Percentiles rank a stretch among this genome's conserved stretches.
phyloP scores from a whole-genome alignment of 2,888 invertebrate species.

The Deilephila porcellus region DNA sequence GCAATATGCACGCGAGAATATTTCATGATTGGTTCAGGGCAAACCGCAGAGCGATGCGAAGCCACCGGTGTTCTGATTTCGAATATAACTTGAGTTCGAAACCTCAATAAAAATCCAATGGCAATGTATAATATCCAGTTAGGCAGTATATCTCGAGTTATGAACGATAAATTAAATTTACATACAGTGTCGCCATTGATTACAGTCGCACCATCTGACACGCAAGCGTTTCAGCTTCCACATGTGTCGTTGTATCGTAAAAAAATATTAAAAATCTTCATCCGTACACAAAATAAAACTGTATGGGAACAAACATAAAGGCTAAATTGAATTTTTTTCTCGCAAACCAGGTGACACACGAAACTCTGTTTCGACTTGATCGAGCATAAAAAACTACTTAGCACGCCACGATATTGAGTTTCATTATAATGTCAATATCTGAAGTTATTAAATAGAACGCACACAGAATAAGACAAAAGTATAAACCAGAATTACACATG shows the following conservation, averaged over 20 bases:
- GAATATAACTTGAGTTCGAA: not conserved
- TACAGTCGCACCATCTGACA: slow-evolving; percentile 62
- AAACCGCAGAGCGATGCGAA: not conserved
- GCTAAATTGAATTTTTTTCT: slow-evolving; percentile 38
- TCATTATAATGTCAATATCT: slow-evolving; percentile 55
- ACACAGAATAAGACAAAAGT: not conserved
- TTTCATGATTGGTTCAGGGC: no score
- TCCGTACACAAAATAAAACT: slow-evolving; percentile 41
- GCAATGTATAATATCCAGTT: not conserved
- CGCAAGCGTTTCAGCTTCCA: slow-evolving; percentile 61
- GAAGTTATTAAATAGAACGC: slow-evolving; percentile 40
- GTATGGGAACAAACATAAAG: slow-evolving; percentile 46
- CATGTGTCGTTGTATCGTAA: slow-evolving; percentile 57
- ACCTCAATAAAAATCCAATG: not conserved
- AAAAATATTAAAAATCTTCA: slow-evolving; percentile 44
- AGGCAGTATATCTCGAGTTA: slow-evolving; percentile 2
- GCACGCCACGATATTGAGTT: slow-evolving; percentile 71
- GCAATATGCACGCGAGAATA: no score
- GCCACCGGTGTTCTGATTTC: not conserved
- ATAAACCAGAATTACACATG: not conserved
- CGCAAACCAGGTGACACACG: slow-evolving; percentile 69
- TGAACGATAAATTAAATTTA: slow-evolving; percentile 44
- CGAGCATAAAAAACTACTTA: slow-evolving; percentile 78
- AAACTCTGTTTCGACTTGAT: slow-evolving; percentile 76
- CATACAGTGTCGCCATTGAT: slow-evolving; percentile 57